Percentiles rank a stretch among this genome's conserved stretches.
Conservation (phyloP, 2,888 invertebrate genomes). For the Rhabditophanes sp. region DNA sequence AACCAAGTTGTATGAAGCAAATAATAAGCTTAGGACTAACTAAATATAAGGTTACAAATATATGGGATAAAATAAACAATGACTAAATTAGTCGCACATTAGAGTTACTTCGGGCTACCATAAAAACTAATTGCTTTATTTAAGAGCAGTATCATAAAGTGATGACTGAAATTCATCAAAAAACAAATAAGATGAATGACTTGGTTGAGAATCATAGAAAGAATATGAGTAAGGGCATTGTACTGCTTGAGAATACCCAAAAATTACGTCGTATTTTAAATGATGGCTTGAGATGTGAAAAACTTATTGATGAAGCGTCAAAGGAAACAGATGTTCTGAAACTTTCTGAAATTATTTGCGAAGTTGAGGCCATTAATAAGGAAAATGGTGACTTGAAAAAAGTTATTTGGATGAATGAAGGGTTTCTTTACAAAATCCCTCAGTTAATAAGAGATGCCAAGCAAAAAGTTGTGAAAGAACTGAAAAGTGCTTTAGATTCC, state of each 20-base stretch:
- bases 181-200: slow-evolving; percentile 2
- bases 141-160: too few relatives aligned
- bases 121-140: too few relatives aligned
- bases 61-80: too few relatives aligned
- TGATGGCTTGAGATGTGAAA: slow-evolving; percentile 17
- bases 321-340: slow-evolving; percentile 11
- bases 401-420: slow-evolving; percentile 10
- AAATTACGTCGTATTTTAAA: slow-evolving; percentile 12
- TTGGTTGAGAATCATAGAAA: slow-evolving; percentile 3
- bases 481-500: slow-evolving; percentile 26
- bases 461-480: slow-evolving; percentile 18
- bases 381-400: slow-evolving; percentile 12
- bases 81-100: too few relatives aligned
- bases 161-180: slow-evolving; percentile 4
- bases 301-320: slow-evolving; percentile 10
- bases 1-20: too few relatives aligned
- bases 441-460: slow-evolving; percentile 6
- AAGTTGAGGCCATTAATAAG: slow-evolving; percentile 12
- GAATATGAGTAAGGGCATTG: slow-evolving; percentile 6
- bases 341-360: slow-evolving; percentile 14
- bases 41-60: too few relatives aligned
- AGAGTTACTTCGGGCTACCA: too few relatives aligned
- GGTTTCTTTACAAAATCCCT: slow-evolving; percentile 7
- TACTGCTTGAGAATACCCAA: slow-evolving; percentile 11
- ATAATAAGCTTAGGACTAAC: too few relatives aligned